These are phyloP conservation scores for Nymphicus hollandicus DNA, from an alignment of 2,113 vertebrate genomes.

Conservation along the genomic window DNA sequence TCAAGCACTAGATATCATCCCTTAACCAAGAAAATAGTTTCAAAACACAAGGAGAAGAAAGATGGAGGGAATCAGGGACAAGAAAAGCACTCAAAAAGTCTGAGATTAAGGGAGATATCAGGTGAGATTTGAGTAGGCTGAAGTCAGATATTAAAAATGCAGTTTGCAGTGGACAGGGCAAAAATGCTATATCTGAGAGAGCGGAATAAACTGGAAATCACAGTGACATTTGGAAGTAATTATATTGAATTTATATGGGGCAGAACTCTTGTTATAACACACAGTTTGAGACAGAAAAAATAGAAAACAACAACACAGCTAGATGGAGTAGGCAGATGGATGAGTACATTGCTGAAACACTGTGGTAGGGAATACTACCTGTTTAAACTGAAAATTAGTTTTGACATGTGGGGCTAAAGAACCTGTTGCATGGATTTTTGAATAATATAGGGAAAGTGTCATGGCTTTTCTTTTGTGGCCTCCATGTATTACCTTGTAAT, in stretches of 20 bases:
- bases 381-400: background rate
- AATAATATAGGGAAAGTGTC: background rate
- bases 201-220: background rate
- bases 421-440: background rate
- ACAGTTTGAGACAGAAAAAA: background rate
- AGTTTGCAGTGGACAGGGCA: background rate
- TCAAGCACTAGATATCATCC: background rate
- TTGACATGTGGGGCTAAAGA: background rate
- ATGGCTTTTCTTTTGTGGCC: background rate
- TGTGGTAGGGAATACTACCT: background rate
- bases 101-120: background rate
- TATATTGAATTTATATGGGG: background rate
- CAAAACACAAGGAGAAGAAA: background rate
- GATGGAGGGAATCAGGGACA: background rate
- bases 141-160: background rate
- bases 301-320: background rate
- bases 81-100: background rate
- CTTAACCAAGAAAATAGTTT: background rate
- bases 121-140: background rate
- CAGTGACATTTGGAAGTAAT: background rate
- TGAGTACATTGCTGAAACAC: background rate
- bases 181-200: background rate
- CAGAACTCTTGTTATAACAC: background rate
- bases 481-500: background rate
- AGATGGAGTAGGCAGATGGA: background rate